phyloP scores from a whole-genome alignment of 2,113 vertebrate genomes.

The Erythrocercus mccallii region DNA sequence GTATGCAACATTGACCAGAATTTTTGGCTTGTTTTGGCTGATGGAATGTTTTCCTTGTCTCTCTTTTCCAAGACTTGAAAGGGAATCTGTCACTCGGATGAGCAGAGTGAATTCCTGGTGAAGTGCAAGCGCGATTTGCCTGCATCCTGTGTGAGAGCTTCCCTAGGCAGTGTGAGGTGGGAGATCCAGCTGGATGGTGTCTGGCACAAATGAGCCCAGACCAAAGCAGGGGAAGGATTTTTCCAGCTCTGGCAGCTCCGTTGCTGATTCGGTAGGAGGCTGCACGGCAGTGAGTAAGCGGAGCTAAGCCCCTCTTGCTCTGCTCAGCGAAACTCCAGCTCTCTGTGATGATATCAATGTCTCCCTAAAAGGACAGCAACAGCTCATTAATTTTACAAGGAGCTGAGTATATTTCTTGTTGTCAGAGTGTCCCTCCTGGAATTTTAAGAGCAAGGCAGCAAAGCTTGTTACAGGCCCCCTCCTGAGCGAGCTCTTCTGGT shows the following conservation, averaged over 20 bases:
- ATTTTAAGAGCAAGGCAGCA: constrained; percentile 7
- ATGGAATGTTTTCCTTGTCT: neutral
- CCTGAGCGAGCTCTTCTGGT: neutral
- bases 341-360: neutral
- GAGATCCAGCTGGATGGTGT: neutral
- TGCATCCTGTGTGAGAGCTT: neutral
- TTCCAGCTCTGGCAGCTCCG: neutral
- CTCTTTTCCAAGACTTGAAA: neutral
- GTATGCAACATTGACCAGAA: neutral
- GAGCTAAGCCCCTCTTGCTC: neutral
- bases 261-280: neutral
- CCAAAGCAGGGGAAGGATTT: neutral
- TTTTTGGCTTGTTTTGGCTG: neutral
- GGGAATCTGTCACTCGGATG: neutral
- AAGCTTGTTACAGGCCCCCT: neutral
- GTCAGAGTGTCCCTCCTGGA: neutral
- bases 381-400: constrained; percentile 31
- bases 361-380: neutral
- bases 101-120: neutral
- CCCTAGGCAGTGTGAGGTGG: neutral
- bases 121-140: rapidly evolving
- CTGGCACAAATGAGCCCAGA: neutral
- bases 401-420: neutral
- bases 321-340: neutral
- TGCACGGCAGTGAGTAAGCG: rapidly evolving